These are phyloP conservation scores for Protosalanx chinensis DNA, from an alignment of 2,797 vertebrate species.

Conservation along the genomic window DNA sequence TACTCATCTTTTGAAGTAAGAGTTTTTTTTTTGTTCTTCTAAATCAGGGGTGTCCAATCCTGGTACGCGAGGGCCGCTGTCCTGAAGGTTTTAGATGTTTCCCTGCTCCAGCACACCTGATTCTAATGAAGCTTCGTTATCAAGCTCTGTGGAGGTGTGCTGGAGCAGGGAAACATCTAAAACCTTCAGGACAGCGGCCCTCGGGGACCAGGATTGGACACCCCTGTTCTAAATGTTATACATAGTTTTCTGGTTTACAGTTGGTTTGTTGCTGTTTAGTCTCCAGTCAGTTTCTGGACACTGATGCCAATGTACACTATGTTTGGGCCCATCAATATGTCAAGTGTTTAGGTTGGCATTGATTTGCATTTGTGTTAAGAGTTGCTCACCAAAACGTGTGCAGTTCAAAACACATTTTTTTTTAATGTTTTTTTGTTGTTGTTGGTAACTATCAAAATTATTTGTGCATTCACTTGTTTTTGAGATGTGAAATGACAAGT, in stretches of 20 bases:
- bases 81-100: too few species aligned
- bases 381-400: not conserved
- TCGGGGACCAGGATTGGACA: too few species aligned
- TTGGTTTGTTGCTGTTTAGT: constrained; percentile 3
- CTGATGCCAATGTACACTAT: not conserved
- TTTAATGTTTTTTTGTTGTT: too few species aligned
- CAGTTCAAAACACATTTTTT: not conserved
- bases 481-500: not conserved
- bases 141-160: too few species aligned
- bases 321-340: not conserved
- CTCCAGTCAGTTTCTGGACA: not conserved
- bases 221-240: not conserved
- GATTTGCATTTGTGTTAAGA: not conserved
- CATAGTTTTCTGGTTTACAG: not conserved
- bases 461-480: not conserved
- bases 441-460: not conserved
- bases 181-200: too few species aligned
- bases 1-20: not conserved
- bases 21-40: not conserved
- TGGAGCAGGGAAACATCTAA: too few species aligned
- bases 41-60: too few species aligned
- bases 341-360: not conserved
- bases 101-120: too few species aligned
- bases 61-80: too few species aligned
- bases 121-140: too few species aligned